phyloP scores from a whole-genome alignment of 1,140 invertebrate species.

The Eulimnadia texana region DNA sequence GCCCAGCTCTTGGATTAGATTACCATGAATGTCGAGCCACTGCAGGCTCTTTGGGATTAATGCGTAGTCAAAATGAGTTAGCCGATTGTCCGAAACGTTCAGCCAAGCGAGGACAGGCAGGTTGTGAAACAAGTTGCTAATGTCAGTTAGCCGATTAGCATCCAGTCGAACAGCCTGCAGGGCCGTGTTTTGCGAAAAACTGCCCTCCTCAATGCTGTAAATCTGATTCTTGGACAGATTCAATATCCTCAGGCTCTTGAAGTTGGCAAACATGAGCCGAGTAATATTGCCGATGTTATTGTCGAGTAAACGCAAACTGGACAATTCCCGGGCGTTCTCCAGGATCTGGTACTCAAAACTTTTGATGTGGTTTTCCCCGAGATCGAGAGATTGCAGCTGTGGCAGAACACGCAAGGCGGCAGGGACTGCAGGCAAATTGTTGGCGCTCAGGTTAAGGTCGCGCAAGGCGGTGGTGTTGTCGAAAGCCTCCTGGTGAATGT shows the following conservation, averaged over 20 bases:
- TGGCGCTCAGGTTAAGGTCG: conserved; percentile 68
- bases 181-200: conserved; percentile 60
- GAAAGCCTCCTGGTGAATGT: conserved; percentile 63
- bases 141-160: conserved; percentile 53
- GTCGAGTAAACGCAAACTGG: conserved; percentile 70
- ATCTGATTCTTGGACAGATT: conserved; percentile 78
- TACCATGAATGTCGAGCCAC: conserved; percentile 81
- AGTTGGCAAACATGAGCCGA: conserved; percentile 57
- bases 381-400: conserved; percentile 57
- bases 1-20: conserved; percentile 63
- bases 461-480: conserved; percentile 58
- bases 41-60: conserved; percentile 63
- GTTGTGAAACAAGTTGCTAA: conserved; percentile 43
- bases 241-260: conserved; percentile 68
- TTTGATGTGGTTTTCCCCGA: conserved; percentile 63
- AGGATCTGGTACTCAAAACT: conserved; percentile 62
- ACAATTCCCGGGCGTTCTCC: conserved; percentile 56
- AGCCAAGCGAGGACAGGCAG: conserved; percentile 69
- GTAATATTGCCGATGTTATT: conserved; percentile 76
- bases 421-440: conserved; percentile 55
- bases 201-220: conserved; percentile 57
- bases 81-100: conserved; percentile 78
- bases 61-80: conserved; percentile 80
- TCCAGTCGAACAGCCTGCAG: conserved; percentile 74
- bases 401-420: conserved; percentile 55